Evolutionary conservation across 2,113 vertebrate genomes (phyloP).

Genomic region (Bucco capensis): DNA sequence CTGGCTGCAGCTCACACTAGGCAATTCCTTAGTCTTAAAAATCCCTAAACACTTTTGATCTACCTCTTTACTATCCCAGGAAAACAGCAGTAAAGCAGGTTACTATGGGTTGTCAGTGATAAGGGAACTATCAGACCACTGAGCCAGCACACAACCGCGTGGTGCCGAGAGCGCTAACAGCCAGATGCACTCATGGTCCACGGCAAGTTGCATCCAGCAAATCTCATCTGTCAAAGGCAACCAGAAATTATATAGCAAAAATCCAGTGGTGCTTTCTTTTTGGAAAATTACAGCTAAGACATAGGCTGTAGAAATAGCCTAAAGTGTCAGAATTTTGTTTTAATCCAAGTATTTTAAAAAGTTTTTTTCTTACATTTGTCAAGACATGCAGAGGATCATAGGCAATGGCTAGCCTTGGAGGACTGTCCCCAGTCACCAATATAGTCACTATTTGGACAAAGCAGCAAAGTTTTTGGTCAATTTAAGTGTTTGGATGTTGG

Average conservation of each 20-base stretch:
- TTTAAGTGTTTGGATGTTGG: neutral
- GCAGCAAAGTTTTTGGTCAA: neutral
- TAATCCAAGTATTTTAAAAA: neutral
- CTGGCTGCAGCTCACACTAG: neutral
- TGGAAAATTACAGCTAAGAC: conserved; percentile 40
- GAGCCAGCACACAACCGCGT: rapidly evolving
- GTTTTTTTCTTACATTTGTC: neutral
- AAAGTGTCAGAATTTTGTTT: neutral
- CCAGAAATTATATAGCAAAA: neutral
- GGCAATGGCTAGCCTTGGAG: neutral
- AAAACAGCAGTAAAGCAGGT: neutral
- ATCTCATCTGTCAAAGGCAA: neutral
- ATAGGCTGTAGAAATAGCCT: neutral
- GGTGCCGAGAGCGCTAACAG: neutral
- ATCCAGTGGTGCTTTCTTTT: neutral
- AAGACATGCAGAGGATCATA: neutral
- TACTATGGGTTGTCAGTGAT: neutral
- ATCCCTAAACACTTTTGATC: neutral
- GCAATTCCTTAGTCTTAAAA: neutral
- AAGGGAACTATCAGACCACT: neutral
- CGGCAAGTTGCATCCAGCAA: neutral
- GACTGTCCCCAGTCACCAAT: neutral
- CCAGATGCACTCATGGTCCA: neutral
- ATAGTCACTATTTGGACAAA: neutral
- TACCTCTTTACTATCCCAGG: neutral